phyloP scores from a whole-genome alignment of 2,797 vertebrate species.

The Enteromius unitaeniatus region DNA sequence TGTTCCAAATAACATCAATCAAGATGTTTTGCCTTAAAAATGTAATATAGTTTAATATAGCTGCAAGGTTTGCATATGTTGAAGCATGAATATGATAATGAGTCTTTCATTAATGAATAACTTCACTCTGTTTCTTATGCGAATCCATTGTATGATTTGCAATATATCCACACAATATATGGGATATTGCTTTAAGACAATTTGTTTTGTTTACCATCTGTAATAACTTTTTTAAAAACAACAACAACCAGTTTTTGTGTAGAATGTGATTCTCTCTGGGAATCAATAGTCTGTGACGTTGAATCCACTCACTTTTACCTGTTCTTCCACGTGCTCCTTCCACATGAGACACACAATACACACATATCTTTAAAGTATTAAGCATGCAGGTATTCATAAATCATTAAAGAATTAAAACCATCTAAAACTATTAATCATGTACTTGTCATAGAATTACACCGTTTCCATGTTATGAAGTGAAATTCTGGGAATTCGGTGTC shows the following conservation, averaged over 20 bases:
- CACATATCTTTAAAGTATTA: not conserved
- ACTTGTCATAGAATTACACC: not conserved
- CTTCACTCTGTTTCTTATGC: not conserved
- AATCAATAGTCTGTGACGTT: not conserved
- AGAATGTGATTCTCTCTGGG: not conserved
- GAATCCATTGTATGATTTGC: not conserved
- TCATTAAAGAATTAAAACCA: not conserved
- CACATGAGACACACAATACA: not conserved
- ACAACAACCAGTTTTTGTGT: not conserved
- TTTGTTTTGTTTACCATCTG: not conserved
- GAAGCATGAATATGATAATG: not conserved
- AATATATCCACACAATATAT: not conserved
- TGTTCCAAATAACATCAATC: not conserved
- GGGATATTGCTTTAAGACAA: not conserved
- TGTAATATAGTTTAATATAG: not conserved
- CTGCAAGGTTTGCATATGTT: not conserved
- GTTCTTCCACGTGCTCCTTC: not conserved
- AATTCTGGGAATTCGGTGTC: constrained; percentile 2
- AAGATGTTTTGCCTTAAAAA: not conserved
- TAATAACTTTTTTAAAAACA: not conserved
- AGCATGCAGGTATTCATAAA: not conserved
- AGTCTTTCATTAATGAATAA: not conserved
- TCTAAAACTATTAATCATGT: not conserved
- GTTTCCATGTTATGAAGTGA: not conserved
- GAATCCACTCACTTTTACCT: not conserved